Evolutionary conservation across 1,140 invertebrate species (phyloP), one percentile per base, ranked within the genome.

Genomic region (Ceratosolen fusciceps): DNA sequence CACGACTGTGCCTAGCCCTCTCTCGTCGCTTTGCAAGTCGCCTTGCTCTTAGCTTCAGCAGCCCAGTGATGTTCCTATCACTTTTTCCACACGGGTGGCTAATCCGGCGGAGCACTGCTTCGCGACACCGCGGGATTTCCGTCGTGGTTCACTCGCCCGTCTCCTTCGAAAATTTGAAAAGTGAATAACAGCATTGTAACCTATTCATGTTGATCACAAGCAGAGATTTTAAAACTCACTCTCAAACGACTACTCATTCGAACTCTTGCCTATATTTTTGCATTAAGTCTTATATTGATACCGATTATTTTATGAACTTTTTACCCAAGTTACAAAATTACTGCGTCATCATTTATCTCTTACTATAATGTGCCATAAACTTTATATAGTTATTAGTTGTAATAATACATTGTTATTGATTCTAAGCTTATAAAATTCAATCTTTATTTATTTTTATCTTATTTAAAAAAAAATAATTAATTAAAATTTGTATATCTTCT

Each of bases 71-170:
- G 81, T 68, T 83, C 86, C 87, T 89, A 88, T 88, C 87, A 86
- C 31, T 88, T 87, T 88, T 88, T 88, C 87, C 87, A 86, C 87
- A 88, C 87, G 87, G 87, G 84, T 87, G 86, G 86, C 80, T 85
- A 83, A 82, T 19, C 19, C 83, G 79, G 84, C 75, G 84, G 31
- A 24, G 47, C 56, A 31, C 26, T 49, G 39, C 39, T 12, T 43
- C 49, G 70, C 78, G 70, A 67, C 81, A 60, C 54, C 70, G 70
- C 62, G 62, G 21, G 56, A 74, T 73, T 73, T 29, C 72, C 54
- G 54, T 24, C 19, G 56, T 10, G 72, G 39, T 52, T 19, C 49
- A 21, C 49, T 52, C 49, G 49, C 9, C 49, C 49, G 12, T 52
- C 49, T 19, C 49, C 49, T 52, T 52, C 49, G 49, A 19, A 52